Percentiles rank a stretch among this genome's conserved stretches.
These are phyloP conservation scores for Steinernema hermaphroditum DNA, from an alignment of 2,888 invertebrate genomes.

Conservation along the genomic window DNA sequence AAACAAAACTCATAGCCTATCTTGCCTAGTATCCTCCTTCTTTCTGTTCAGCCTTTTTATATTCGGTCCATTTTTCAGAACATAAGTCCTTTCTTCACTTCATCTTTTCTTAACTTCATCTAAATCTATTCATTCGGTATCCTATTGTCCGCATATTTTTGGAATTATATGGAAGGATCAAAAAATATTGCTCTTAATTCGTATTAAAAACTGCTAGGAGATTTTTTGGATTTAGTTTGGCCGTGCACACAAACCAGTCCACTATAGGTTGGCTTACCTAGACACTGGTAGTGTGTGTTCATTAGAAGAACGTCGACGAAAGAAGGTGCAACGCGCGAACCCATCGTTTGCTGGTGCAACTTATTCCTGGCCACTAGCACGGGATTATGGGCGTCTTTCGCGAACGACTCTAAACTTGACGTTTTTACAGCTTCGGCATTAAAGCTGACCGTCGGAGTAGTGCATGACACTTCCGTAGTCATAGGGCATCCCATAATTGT, in stretches of 20 bases:
- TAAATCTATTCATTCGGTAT: not conserved
- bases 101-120: not conserved
- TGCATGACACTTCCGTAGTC: slow-evolving; percentile 55
- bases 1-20: too few relatives aligned
- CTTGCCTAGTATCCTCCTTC: too few relatives aligned
- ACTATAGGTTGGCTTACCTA: too few relatives aligned
- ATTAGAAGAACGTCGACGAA: not conserved
- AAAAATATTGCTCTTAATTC: too few relatives aligned
- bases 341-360: slow-evolving; percentile 35
- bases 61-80: too few relatives aligned
- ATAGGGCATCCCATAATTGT: slow-evolving; percentile 41
- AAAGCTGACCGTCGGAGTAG: slow-evolving; percentile 39
- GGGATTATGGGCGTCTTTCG: slow-evolving; percentile 38
- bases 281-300: slow-evolving; percentile 34
- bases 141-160: too few relatives aligned
- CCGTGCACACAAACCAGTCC: too few relatives aligned
- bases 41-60: too few relatives aligned
- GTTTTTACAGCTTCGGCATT: not conserved
- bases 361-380: slow-evolving; percentile 43
- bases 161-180: too few relatives aligned
- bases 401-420: slow-evolving; percentile 38
- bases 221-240: too few relatives aligned
- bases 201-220: too few relatives aligned
- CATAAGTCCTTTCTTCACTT: too few relatives aligned
- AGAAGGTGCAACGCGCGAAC: slow-evolving; percentile 1